Percentiles rank a stretch among this genome's conserved stretches.
These are phyloP conservation scores for Ooceraea biroi DNA, from an alignment of 1,140 invertebrate species.

Conservation along the genomic window DNA sequence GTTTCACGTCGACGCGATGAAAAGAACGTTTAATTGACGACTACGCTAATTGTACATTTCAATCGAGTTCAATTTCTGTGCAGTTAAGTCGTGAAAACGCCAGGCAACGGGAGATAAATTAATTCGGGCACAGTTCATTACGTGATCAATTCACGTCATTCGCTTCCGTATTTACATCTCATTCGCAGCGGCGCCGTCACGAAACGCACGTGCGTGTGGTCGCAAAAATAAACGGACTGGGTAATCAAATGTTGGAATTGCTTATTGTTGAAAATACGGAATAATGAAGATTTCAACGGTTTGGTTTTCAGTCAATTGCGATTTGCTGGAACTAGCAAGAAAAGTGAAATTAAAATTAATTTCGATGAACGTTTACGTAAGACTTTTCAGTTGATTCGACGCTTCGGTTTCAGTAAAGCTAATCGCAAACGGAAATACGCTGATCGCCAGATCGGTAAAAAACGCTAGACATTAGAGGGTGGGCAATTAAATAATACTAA, in stretches of 20 bases:
- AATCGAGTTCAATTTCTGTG: background rate
- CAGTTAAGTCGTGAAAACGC: background rate
- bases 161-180: slow-evolving; percentile 42
- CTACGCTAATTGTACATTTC: slow-evolving; percentile 1
- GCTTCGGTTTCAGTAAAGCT: background rate
- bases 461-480: background rate
- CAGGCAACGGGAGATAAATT: background rate
- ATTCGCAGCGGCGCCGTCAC: slow-evolving; percentile 13
- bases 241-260: slow-evolving; percentile 8
- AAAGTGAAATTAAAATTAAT: slow-evolving; percentile 2
- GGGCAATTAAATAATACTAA: slow-evolving; percentile 70
- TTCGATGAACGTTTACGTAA: background rate
- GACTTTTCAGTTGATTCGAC: slow-evolving; percentile 14
- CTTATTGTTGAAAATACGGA: background rate
- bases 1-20: background rate
- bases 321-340: background rate
- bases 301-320: slow-evolving; percentile 26
- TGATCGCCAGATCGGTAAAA: slow-evolving; percentile 30
- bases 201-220: background rate
- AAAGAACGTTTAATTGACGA: slow-evolving; percentile 6
- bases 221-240: slow-evolving; percentile 43
- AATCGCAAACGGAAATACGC: slow-evolving; percentile 17
- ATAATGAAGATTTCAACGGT: background rate
- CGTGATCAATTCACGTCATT: slow-evolving; percentile 47
- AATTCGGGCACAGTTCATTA: slow-evolving; percentile 36